phyloP scores from a whole-genome alignment of 2,113 vertebrate species.

The Petrocephalus microphthalmus region DNA sequence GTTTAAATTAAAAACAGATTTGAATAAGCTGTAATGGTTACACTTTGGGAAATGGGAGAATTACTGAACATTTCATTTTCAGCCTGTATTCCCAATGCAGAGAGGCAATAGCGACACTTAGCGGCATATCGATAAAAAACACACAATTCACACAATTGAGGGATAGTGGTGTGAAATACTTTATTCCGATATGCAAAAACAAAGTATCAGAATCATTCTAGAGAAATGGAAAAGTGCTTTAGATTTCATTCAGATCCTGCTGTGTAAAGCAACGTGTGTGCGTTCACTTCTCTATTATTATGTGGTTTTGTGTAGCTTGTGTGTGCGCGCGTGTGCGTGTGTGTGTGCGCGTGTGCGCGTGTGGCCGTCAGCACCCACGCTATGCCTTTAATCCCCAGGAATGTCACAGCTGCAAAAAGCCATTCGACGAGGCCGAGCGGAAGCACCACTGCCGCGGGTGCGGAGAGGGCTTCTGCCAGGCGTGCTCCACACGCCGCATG shows the following conservation, averaged over 20 bases:
- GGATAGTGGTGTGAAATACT: not conserved
- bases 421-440: conserved; percentile 61
- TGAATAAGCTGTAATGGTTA: not conserved
- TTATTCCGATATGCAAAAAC: not conserved
- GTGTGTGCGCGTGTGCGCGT: not conserved
- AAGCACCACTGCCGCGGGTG: conserved; percentile 73
- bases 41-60: not conserved
- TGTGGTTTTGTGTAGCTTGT: not conserved
- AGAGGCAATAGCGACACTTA: not conserved
- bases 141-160: not conserved
- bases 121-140: not conserved
- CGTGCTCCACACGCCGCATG: conserved; percentile 65
- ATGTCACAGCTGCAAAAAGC: conserved; percentile 61
- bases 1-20: not conserved
- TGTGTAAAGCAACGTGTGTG: not conserved
- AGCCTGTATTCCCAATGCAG: not conserved
- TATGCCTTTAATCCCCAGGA: conserved; percentile 37
- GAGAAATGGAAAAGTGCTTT: not conserved
- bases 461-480: conserved; percentile 72
- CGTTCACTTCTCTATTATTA: not conserved
- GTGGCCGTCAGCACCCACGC: not conserved
- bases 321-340: not conserved
- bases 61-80: not conserved
- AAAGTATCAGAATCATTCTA: not conserved
- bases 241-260: not conserved